A percentile compares a stretch with the other conserved stretches of the same genome.
phyloP scores from a whole-genome alignment of 2,888 invertebrate genomes.

The Eudasyphora cyanicolor region DNA sequence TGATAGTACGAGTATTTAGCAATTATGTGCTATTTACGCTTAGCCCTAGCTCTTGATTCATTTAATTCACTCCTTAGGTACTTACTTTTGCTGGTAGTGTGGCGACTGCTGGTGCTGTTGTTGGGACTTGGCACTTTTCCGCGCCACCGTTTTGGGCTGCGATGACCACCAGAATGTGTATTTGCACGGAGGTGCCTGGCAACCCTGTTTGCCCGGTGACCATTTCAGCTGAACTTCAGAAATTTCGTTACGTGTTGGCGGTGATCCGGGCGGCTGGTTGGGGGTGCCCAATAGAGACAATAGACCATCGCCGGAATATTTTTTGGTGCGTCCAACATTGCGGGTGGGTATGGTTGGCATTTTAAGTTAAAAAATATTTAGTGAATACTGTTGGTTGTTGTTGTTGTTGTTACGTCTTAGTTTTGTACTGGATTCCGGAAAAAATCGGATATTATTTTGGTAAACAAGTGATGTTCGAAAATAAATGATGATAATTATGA shows the following conservation, averaged over 20 bases:
- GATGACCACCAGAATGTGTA: conserved; percentile 79
- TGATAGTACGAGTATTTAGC: neutral
- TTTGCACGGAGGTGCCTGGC: conserved; percentile 75
- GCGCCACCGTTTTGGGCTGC: conserved; percentile 77
- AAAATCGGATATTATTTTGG: conserved; percentile 1
- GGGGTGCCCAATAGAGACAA: conserved; percentile 66
- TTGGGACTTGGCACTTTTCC: conserved; percentile 74
- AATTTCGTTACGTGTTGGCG: conserved; percentile 71
- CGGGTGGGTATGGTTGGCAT: conserved; percentile 76
- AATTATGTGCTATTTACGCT: conserved; percentile 2
- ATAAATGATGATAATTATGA: neutral
- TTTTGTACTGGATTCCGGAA: neutral
- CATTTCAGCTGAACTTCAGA: conserved; percentile 77
- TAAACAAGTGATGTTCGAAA: neutral
- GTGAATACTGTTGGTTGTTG: neutral
- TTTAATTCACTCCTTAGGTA: conserved; percentile 58
- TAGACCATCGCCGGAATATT: conserved; percentile 60
- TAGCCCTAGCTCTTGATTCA: neutral
- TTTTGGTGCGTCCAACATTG: conserved; percentile 66
- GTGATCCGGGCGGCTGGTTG: conserved; percentile 3
- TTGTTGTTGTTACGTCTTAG: too few relatives aligned
- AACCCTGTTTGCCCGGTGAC: conserved; percentile 69
- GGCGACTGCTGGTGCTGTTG: neutral
- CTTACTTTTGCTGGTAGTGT: conserved; percentile 68
- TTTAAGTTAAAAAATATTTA: conserved; percentile 47